Base-by-base conservation (phyloP, 2,113 vertebrate species). In the Piliocolobus tephrosceles region DNA sequence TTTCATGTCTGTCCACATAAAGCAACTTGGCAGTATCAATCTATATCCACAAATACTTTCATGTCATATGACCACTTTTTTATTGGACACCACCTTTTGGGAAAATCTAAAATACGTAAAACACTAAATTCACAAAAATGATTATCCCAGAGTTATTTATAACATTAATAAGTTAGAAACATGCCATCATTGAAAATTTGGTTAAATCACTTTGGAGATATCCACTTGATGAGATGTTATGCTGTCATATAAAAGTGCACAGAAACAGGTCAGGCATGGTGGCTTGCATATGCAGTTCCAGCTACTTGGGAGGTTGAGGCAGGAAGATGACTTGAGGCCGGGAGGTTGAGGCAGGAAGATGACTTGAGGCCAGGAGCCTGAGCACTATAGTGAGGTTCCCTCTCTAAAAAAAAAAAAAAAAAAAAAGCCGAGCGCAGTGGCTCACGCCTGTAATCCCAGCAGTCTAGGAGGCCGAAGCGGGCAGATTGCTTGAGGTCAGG, bases 141-240 rank as follows among this genome's bases (percentile, higher is more conserved):
- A 43, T 80, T 87, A 64, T 79, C 50, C 68, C n/a, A 57, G 58
- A 78, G 22, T 89, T 95, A 79, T 57, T 95, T 91, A 73, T 82
- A 64, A 57, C 16, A 61, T 23, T 9, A 47, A 17, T 40, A 50
- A 79, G 11, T 88, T 79, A 66, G 84, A 92, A 95, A 58, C 5
- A 38, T 40, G 38, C 17, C 22, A 25, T 38, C 35, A 6, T 16
- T 68, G 23, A 70, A 35, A 47, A 89, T 30, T 38, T 81, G 14
- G n/a, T 92, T 76, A 30, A 88, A 43, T 61, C 40, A 23, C 32
- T 57, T 58, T 84, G 43, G 45, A 81, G 27, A 17, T 25, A 40
- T 66, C 2, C 17, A 66, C 3, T 52, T 76, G 40, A 25, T 76
- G n/a, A 72, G 38, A 70, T 45, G 8, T 61, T 35, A 43, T 8